These are phyloP conservation scores for Caenorhabditis virilis DNA, from an alignment of 2,888 invertebrate species.

Conservation along the genomic window DNA sequence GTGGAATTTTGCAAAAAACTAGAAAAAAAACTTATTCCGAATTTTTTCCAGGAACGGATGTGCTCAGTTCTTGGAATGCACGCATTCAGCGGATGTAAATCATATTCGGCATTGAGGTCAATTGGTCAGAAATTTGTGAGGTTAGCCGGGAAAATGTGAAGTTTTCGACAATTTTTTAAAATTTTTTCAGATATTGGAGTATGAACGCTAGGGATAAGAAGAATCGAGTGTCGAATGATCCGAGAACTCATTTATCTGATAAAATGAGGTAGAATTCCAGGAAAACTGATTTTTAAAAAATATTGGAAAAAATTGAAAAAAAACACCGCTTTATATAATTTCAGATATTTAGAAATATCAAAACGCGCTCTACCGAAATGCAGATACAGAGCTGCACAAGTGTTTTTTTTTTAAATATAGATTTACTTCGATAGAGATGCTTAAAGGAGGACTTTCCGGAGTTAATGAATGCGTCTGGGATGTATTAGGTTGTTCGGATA, in stretches of 20 bases:
- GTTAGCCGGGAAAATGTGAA: not conserved
- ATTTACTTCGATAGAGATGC: no score
- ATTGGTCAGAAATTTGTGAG: slow-evolving; percentile 43
- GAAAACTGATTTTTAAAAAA: no score
- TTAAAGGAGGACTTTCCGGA: no score
- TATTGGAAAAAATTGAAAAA: no score
- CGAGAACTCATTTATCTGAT: slow-evolving; percentile 26
- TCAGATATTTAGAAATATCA: no score
- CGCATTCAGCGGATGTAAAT: slow-evolving; percentile 42
- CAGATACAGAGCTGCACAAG: no score
- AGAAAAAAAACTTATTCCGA: no score
- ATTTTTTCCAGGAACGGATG: slow-evolving; percentile 36
- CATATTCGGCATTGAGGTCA: slow-evolving; percentile 39
- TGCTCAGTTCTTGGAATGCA: slow-evolving; percentile 50
- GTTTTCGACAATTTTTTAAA: slow-evolving; percentile 1
- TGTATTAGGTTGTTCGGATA: no score
- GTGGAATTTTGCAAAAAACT: slow-evolving; percentile 7
- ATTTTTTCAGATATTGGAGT: slow-evolving; percentile 35
- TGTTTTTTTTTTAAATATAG: no score
- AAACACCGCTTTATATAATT: no score
- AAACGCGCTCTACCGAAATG: no score
- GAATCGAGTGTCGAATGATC: slow-evolving; percentile 30
- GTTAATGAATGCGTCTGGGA: no score
- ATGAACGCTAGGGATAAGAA: slow-evolving; percentile 38
- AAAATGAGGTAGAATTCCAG: slow-evolving; percentile 13